phyloP scores from a whole-genome alignment of 2,797 vertebrate genomes.

The Limnodromus scolopaceus region DNA sequence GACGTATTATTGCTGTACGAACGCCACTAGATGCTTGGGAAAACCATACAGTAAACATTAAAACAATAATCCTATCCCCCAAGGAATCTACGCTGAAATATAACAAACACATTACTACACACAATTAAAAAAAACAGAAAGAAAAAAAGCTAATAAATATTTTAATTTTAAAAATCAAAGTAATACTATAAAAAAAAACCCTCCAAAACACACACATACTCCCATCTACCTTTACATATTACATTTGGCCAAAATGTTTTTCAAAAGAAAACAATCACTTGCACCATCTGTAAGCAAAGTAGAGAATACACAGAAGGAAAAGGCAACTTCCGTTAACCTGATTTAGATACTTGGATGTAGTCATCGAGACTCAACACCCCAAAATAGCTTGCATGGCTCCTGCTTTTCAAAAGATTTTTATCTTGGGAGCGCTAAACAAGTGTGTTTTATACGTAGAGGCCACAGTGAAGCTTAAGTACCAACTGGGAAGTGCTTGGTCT shows the following conservation, averaged over 20 bases:
- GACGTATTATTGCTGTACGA: constrained; percentile 81
- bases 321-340: background rate
- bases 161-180: background rate
- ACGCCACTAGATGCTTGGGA: constrained; percentile 83
- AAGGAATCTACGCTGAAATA: fast-evolving
- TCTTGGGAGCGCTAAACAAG: background rate
- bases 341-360: background rate
- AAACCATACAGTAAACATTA: background rate
- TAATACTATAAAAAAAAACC: fast-evolving
- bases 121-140: background rate
- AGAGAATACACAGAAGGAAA: background rate
- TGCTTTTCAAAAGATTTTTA: background rate
- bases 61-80: background rate
- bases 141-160: background rate
- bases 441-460: fast-evolving
- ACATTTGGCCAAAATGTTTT: background rate
- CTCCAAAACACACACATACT: background rate
- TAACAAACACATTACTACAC: background rate
- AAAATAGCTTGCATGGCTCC: background rate
- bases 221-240: background rate
- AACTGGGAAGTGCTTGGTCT: background rate
- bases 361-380: background rate
- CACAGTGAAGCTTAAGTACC: background rate
- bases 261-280: background rate
- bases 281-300: background rate